These are phyloP conservation scores for Dromiciops gliroides DNA, from an alignment of 2,113 vertebrate species.

Conservation along the genomic window DNA sequence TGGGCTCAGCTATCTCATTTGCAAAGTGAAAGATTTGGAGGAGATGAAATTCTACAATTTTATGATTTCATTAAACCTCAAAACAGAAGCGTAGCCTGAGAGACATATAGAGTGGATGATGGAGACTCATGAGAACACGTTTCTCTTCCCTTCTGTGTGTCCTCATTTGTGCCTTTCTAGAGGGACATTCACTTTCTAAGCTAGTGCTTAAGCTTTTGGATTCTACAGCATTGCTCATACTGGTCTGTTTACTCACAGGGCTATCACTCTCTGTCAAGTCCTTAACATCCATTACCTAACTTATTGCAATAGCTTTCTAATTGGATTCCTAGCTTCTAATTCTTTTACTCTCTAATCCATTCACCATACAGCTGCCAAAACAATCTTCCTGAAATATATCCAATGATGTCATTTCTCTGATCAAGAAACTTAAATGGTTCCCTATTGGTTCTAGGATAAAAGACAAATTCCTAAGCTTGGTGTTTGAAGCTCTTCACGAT, in stretches of 20 bases:
- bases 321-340: neutral
- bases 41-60: neutral
- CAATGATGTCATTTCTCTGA: neutral
- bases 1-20: slow-evolving; percentile 5
- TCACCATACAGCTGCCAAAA: neutral
- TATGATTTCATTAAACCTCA: neutral
- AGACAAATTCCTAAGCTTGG: neutral
- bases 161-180: neutral
- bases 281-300: neutral
- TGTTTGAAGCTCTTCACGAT: neutral
- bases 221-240: neutral
- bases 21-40: slow-evolving; percentile 42
- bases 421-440: neutral
- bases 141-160: neutral
- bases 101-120: neutral
- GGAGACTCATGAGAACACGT: neutral
- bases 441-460: neutral
- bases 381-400: neutral
- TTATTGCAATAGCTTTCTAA: neutral
- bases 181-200: neutral
- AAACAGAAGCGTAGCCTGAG: neutral
- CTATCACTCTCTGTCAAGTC: neutral
- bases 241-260: neutral
- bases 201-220: neutral
- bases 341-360: neutral